Percentiles rank a stretch among this genome's conserved stretches.
phyloP scores from a whole-genome alignment of 2,113 vertebrate genomes.

The Catharus bicknelli region DNA sequence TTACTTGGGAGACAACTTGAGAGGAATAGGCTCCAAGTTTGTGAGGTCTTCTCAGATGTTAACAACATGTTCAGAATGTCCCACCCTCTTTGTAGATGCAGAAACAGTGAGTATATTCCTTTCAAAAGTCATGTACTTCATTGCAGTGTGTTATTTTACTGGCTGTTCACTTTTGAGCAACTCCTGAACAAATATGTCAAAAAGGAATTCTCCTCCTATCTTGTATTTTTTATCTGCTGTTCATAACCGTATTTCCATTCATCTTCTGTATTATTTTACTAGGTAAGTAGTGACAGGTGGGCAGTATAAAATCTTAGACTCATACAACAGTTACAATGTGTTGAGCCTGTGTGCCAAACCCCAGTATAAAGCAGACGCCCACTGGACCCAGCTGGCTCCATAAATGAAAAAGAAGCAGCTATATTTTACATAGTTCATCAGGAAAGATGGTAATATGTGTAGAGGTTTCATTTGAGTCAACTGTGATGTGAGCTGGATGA shows the following conservation, averaged over 20 bases:
- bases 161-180: background rate
- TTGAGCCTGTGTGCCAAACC: background rate
- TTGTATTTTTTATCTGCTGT: background rate
- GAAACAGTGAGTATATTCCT: slow-evolving; percentile 87
- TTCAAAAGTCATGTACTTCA: background rate
- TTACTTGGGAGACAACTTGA: slow-evolving; percentile 92
- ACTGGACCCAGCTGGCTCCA: background rate
- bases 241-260: background rate
- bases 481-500: background rate
- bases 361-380: background rate
- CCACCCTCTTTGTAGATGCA: slow-evolving; percentile 93
- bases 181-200: background rate
- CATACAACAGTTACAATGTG: background rate
- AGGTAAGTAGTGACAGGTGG: background rate
- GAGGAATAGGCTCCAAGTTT: slow-evolving; percentile 96
- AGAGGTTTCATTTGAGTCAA: background rate
- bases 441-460: background rate
- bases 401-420: background rate
- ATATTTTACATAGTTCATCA: background rate
- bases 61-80: slow-evolving; percentile 93
- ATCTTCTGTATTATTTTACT: background rate
- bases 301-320: background rate
- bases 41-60: slow-evolving; percentile 96
- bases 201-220: background rate
- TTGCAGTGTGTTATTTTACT: background rate